Evolutionary conservation across 1,140 invertebrate species (phyloP).

Genomic region (Anadara kagoshimensis): DNA sequence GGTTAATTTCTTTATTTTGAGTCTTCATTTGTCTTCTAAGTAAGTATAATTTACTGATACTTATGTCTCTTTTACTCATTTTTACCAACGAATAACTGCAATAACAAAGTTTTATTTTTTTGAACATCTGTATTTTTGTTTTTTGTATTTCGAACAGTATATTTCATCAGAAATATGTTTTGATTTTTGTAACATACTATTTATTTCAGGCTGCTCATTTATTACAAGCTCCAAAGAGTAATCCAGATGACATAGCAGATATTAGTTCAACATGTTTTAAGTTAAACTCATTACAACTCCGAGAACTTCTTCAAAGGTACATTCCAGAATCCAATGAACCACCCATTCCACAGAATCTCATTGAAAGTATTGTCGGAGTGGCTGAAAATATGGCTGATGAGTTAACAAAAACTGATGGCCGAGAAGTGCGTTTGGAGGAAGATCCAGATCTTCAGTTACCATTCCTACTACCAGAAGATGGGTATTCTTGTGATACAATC

Average conservation of each 20-base stretch:
- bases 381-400: conserved; percentile 96
- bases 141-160: no score
- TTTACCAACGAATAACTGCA: no score
- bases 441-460: conserved; percentile 91
- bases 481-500: conserved; percentile 97
- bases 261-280: conserved; percentile 97
- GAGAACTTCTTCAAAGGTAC: conserved; percentile 85
- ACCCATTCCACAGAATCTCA: conserved; percentile 74
- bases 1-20: no score
- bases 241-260: conserved; percentile 91
- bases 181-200: background rate
- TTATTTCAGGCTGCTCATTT: conserved; percentile 74
- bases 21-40: no score
- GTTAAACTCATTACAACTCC: conserved; percentile 95
- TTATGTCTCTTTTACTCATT: no score
- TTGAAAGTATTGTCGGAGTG: conserved; percentile 78
- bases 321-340: conserved; percentile 81
- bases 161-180: no score
- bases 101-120: no score
- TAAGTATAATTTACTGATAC: no score
- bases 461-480: conserved; percentile 96
- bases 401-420: conserved; percentile 89
- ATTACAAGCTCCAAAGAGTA: conserved; percentile 87
- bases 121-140: no score
- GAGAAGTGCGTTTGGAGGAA: conserved; percentile 86